Evolutionary conservation across 2,797 vertebrate genomes (phyloP).

Genomic region (Betta splendens): DNA sequence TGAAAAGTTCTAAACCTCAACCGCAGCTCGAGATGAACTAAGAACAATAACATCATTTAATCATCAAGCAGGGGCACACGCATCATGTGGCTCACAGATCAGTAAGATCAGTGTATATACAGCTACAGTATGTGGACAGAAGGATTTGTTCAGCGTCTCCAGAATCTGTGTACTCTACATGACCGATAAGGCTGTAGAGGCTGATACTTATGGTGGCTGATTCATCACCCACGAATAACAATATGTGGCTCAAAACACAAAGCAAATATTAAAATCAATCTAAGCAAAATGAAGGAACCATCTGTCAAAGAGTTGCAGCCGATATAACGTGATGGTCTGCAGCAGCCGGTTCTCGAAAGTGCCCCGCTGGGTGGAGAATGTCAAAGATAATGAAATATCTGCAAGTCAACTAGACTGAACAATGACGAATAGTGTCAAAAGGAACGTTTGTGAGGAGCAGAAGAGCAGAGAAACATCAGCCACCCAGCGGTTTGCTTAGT

Average conservation of each 20-base stretch:
- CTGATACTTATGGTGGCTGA: too few species aligned
- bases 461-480: neutral
- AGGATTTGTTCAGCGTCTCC: neutral
- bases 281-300: neutral
- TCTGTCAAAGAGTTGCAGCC: neutral
- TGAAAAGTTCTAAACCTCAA: constrained; percentile 49
- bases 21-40: constrained; percentile 71
- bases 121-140: constrained; percentile 12
- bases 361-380: neutral
- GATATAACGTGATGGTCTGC: too few species aligned
- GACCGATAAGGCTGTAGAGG: neutral
- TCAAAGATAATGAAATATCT: constrained; percentile 16
- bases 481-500: constrained; percentile 4
- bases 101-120: constrained; percentile 17
- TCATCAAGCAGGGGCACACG: constrained; percentile 32
- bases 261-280: constrained; percentile 10
- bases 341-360: too few species aligned
- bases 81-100: constrained; percentile 62
- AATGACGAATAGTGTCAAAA: neutral
- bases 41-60: constrained; percentile 70
- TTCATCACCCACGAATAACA: neutral
- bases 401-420: constrained; percentile 17
- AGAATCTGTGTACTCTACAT: neutral
- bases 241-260: neutral
- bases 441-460: neutral